Base-by-base conservation (phyloP, 2,888 invertebrate species). In the Ypsolopha sequella region DNA sequence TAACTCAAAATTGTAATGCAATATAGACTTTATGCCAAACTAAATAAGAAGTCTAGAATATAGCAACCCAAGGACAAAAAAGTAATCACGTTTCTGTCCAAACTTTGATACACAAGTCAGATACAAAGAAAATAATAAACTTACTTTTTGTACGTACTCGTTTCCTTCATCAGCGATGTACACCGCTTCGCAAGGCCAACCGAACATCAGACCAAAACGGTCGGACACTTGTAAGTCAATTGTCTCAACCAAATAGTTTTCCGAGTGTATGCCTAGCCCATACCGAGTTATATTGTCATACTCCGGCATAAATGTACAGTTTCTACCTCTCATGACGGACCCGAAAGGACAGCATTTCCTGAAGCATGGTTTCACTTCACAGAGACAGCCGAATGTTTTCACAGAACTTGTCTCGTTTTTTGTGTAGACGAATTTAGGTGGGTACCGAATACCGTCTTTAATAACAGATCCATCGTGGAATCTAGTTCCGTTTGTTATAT, bases 301-400 rank as follows among this genome's bases (percentile, higher is more conserved):
- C 43, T 59, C 54, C 0, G 58, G 44, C 34, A 60, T 55, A n/a
- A 55, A 53, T 0, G 59, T 56, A 57, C 80, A 84, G 7, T 24
- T 34, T 13, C 34, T 48, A 8, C 24, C 36, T 39, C 48, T 39
- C 36, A 50, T 45, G 3, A 70, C 69, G n/a, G 54, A 60, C 0
- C 76, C 78, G 0, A 69, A 8, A 0, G 70, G 68, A 52, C 85
- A 85, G 54, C 85, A 85, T 52, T 85, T 85, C n/a, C 70, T 58
- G 24, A 78, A 64, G 61, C 84, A 84, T 6, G 64, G 59, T 11
- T 57, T 69, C 0, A 65, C n/a, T 52, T 70, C 54, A 55, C 84
- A 84, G 45, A 73, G 53, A 57, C 84, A 84, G 0, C 80, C 82
- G 33, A 68, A 78, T 1, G 55, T 68, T 52, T 54, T 70, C 0